Percentiles rank a stretch among this genome's conserved stretches.
Conservation (phyloP, 1,140 invertebrate genomes). For the roundworm (Caenorhabditis elegans) region DNA sequence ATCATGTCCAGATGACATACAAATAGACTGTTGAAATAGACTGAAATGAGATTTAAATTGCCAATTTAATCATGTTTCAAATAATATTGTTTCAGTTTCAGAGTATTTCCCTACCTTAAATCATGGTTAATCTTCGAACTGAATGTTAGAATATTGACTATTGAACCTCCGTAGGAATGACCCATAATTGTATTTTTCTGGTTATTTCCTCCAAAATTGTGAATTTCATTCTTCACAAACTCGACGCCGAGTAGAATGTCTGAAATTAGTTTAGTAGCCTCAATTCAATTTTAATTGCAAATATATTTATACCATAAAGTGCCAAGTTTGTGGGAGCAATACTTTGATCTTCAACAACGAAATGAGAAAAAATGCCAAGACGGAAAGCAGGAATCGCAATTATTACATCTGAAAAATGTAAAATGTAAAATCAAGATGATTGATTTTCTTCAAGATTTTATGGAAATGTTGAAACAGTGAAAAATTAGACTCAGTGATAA, state of each 20-base stretch:
- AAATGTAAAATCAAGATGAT: background rate
- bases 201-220: slow-evolving; percentile 2
- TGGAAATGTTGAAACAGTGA: no score
- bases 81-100: background rate
- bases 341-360: background rate
- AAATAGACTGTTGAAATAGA: background rate
- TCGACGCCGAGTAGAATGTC: background rate
- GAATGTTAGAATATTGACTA: background rate
- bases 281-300: background rate
- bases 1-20: slow-evolving; percentile 3
- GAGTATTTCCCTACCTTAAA: no score
- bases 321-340: background rate
- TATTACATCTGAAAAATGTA: slow-evolving; percentile 3
- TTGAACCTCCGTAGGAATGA: slow-evolving; percentile 12
- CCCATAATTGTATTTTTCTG: slow-evolving; percentile 5
- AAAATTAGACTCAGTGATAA: no score
- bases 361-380: slow-evolving; percentile 26
- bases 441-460: background rate
- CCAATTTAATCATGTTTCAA: background rate
- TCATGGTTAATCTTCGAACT: background rate
- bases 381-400: slow-evolving; percentile 23
- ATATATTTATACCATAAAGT: slow-evolving; percentile 1
- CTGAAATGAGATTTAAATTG: background rate
- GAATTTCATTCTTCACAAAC: slow-evolving; percentile 21
- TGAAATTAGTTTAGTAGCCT: background rate